phyloP scores from a whole-genome alignment of 2,888 invertebrate genomes.

The Drosophila silvestris region DNA sequence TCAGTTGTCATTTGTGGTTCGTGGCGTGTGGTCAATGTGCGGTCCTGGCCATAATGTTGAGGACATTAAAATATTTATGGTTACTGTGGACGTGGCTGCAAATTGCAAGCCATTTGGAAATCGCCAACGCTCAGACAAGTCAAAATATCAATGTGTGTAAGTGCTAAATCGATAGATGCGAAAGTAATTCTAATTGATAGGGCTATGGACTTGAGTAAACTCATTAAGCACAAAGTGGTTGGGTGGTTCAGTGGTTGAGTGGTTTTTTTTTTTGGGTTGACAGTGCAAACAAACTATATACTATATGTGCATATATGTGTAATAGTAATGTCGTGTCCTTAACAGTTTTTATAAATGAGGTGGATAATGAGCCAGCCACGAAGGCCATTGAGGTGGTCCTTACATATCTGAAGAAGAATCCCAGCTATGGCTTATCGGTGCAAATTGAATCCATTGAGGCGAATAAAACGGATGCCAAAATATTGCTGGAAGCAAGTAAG shows the following conservation, averaged over 20 bases:
- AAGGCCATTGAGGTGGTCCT: slow-evolving; percentile 90
- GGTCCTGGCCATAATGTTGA: slow-evolving; percentile 29
- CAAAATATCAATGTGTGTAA: slow-evolving; percentile 91
- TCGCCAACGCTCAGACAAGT: slow-evolving; percentile 87
- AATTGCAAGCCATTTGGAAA: slow-evolving; percentile 25
- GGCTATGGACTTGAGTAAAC: slow-evolving; percentile 46
- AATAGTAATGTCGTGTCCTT: slow-evolving; percentile 26
- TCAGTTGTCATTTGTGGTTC: slow-evolving; percentile 61
- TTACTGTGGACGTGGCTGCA: slow-evolving; percentile 43
- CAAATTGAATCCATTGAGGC: slow-evolving; percentile 88
- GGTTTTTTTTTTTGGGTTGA: neutral
- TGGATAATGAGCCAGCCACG: slow-evolving; percentile 90
- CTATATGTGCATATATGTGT: neutral
- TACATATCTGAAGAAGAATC: slow-evolving; percentile 90
- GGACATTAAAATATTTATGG: slow-evolving; percentile 47
- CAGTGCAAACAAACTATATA: slow-evolving; percentile 40
- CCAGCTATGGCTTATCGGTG: slow-evolving; percentile 87
- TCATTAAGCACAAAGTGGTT: slow-evolving; percentile 48
- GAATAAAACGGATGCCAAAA: slow-evolving; percentile 90
- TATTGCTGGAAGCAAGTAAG: slow-evolving; percentile 89
- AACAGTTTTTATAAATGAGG: slow-evolving; percentile 89
- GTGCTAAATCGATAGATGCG: slow-evolving; percentile 73
- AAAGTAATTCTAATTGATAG: slow-evolving; percentile 2
- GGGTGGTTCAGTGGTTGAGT: slow-evolving; percentile 6
- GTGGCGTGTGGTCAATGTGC: slow-evolving; percentile 44